Percentiles rank a stretch among this genome's conserved stretches.
phyloP scores from a whole-genome alignment of 2,888 invertebrate genomes.

The Capitulum mitella region DNA sequence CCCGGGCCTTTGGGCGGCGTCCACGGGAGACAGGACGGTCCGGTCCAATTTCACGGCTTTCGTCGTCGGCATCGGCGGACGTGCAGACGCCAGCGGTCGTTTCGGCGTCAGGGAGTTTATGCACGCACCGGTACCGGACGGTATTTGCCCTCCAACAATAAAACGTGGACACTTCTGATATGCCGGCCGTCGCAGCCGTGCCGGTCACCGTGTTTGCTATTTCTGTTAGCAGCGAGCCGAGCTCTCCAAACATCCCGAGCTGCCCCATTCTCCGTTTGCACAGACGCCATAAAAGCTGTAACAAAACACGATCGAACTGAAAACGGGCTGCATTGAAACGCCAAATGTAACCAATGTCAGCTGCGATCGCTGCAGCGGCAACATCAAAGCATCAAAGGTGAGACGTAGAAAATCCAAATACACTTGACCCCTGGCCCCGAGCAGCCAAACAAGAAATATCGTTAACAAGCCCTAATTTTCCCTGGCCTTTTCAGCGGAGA shows the following conservation, averaged over 20 bases:
- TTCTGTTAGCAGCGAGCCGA: not conserved
- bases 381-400: not conserved
- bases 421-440: not conserved
- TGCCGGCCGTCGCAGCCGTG: not conserved
- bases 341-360: not conserved
- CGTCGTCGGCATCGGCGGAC: not conserved
- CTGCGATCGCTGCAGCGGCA: not conserved
- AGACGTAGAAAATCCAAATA: conserved; percentile 18
- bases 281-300: conserved; percentile 14
- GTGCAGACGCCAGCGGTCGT: not conserved
- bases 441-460: not conserved
- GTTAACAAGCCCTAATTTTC: conserved; percentile 21
- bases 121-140: not conserved
- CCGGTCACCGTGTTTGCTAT: not conserved
- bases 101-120: not conserved
- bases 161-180: conserved; percentile 5
- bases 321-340: not conserved
- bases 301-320: conserved; percentile 2
- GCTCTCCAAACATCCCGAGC: not conserved
- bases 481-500: not conserved
- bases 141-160: not conserved
- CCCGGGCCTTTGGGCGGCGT: not conserved
- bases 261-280: not conserved
- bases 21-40: not conserved
- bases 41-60: conserved; percentile 13